Evolutionary conservation across 2,113 vertebrate species (phyloP).

Genomic region (Nanger granti): DNA sequence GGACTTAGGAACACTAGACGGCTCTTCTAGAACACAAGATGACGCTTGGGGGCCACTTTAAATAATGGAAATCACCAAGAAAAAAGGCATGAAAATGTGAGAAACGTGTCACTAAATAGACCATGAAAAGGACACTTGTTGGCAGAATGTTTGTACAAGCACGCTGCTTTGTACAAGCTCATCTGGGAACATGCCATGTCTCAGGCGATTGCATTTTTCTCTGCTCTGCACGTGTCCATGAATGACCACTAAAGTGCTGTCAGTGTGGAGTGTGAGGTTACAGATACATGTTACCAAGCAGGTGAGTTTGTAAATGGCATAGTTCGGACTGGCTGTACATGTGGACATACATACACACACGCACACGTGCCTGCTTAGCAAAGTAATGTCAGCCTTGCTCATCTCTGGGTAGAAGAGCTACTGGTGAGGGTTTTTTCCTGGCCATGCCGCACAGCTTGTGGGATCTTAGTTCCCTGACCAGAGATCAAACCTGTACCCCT

Average conservation of each 20-base stretch:
- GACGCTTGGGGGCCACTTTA: not conserved
- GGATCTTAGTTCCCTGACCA: not conserved
- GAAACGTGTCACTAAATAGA: not conserved
- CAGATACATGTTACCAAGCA: not conserved
- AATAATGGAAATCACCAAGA: not conserved
- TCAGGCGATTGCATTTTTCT: not conserved
- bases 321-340: not conserved
- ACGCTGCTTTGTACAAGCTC: accelerated
- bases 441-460: accelerated
- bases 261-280: not conserved
- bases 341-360: accelerated
- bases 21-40: not conserved
- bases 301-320: not conserved
- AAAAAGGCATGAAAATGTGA: not conserved
- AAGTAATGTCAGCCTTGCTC: not conserved
- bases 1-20: not conserved
- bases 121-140: not conserved
- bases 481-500: not conserved
- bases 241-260: not conserved
- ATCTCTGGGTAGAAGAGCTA: not conserved
- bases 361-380: not conserved
- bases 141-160: not conserved
- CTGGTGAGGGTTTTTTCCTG: not conserved
- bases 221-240: not conserved
- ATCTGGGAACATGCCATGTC: accelerated